A percentile compares a stretch with the other conserved stretches of the same genome.
phyloP scores from a whole-genome alignment of 2,888 invertebrate species.

The Tribolium freemani region DNA sequence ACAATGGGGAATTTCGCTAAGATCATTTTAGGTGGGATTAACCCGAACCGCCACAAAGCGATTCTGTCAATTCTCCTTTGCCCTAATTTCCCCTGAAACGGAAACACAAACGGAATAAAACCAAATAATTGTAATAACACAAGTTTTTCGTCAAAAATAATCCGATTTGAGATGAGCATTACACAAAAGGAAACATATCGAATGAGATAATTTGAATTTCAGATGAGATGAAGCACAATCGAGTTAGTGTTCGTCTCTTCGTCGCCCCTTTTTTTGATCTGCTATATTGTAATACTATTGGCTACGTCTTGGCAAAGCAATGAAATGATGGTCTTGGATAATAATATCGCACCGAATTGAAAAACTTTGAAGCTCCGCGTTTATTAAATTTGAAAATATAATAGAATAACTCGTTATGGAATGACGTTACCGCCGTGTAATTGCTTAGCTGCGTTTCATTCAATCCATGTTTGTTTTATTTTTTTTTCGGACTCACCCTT shows the following conservation, averaged over 20 bases:
- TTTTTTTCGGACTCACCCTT: constrained; percentile 1
- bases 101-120: constrained; percentile 9
- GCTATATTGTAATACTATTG: constrained; percentile 40
- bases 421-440: constrained; percentile 44
- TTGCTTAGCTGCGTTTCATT: constrained; percentile 42
- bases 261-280: constrained; percentile 28
- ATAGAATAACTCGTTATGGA: constrained; percentile 48
- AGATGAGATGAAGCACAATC: constrained; percentile 49
- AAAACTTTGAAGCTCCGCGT: constrained; percentile 47
- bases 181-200: constrained; percentile 48
- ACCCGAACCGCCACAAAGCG: no score
- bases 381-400: constrained; percentile 50
- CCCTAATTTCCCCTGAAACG: neutral
- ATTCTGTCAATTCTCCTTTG: no score
- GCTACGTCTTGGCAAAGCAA: constrained; percentile 40
- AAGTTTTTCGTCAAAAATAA: constrained; percentile 36
- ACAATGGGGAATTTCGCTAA: no score
- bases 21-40: no score
- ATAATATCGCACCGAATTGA: constrained; percentile 47
- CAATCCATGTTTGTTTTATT: constrained; percentile 46
- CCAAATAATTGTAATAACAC: constrained; percentile 29
- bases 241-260: constrained; percentile 42
- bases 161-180: constrained; percentile 37
- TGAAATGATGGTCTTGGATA: constrained; percentile 41
- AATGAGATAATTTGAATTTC: constrained; percentile 51